Conservation (phyloP, 1,140 invertebrate species). For the Saccostrea echinata region DNA sequence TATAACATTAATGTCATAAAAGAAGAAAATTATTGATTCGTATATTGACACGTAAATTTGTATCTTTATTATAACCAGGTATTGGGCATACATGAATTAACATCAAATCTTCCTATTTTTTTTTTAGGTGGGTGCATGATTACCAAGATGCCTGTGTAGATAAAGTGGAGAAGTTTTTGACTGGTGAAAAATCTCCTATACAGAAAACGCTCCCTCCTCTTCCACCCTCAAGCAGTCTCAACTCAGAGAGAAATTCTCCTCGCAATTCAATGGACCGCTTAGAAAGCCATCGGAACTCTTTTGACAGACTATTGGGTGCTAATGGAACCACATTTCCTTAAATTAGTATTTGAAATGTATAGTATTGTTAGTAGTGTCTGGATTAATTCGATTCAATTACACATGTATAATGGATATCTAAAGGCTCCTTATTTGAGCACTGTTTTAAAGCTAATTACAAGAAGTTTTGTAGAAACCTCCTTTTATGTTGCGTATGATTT, state of each 20-base stretch:
- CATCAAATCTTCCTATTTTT: neutral
- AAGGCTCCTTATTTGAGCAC: neutral
- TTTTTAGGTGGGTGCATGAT: conserved; percentile 96
- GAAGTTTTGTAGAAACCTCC: no score
- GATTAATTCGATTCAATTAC: no score
- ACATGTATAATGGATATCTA: no score
- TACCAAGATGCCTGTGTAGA: conserved; percentile 99
- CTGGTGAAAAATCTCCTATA: conserved; percentile 45
- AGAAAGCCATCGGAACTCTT: neutral
- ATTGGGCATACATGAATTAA: neutral
- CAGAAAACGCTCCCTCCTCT: neutral
- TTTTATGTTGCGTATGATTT: no score
- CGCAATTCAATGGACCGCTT: neutral
- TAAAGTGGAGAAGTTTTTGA: conserved; percentile 90
- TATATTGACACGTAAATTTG: neutral
- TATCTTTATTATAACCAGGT: neutral
- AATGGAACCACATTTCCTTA: conserved; percentile 4
- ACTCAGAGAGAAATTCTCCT: neutral
- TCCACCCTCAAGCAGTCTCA: neutral
- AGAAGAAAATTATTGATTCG: neutral
- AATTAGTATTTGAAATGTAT: neutral
- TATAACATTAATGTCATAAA: no score
- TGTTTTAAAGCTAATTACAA: neutral
- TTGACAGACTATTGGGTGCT: neutral
- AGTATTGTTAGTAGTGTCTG: no score